Conservation (phyloP, 64 coral and sea anemone species). For the Stichodactyla helianthus region DNA sequence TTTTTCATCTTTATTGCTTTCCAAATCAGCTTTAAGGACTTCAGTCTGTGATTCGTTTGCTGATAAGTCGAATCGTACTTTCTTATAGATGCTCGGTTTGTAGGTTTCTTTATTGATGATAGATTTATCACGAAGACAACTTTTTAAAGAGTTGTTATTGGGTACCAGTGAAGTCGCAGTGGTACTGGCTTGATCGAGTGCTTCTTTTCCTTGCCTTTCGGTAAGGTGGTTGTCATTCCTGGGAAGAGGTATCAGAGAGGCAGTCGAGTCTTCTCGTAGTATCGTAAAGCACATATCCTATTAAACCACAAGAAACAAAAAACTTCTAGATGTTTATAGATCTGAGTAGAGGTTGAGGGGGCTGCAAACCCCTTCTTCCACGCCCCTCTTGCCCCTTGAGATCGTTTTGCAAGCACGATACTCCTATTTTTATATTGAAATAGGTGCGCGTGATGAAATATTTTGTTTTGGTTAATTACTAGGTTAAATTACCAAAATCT, state of each 20-base stretch:
- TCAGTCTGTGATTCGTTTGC: not conserved
- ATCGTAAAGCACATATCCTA: not conserved
- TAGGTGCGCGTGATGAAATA: too few species aligned
- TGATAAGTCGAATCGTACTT: not conserved
- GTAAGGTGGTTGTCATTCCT: not conserved
- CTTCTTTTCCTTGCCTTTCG: not conserved
- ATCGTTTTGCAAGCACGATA: too few species aligned
- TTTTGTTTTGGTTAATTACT: too few species aligned
- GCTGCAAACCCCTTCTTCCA: too few species aligned
- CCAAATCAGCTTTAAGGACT: not conserved
- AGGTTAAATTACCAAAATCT: too few species aligned
- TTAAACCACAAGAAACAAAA: not conserved
- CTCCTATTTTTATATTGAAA: too few species aligned
- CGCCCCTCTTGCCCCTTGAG: too few species aligned
- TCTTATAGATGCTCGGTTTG: not conserved
- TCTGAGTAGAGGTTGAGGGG: too few species aligned
- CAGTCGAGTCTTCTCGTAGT: not conserved
- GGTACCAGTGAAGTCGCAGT: not conserved
- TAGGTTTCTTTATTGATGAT: not conserved
- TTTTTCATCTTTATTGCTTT: not conserved
- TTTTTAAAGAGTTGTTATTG: not conserved
- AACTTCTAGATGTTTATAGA: not conserved
- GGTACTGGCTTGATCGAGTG: not conserved
- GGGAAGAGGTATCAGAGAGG: not conserved
- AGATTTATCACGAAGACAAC: not conserved